Conservation (phyloP, 1,140 invertebrate genomes). For the Calycopis cecrops region DNA sequence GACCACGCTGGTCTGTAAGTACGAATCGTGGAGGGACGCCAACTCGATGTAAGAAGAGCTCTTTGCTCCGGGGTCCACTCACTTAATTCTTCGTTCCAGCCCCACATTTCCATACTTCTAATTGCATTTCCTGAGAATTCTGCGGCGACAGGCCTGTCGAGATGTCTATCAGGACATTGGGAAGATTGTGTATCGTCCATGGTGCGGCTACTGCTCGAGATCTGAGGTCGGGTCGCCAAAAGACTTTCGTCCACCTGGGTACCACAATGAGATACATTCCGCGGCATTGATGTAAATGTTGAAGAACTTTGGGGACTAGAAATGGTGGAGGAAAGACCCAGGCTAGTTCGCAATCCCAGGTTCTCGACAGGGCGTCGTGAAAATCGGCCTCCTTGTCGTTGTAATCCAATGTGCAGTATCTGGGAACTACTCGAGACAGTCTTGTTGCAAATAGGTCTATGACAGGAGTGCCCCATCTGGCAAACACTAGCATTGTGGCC, state of each 20-base stretch:
- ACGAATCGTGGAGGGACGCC: background rate
- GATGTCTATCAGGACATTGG: background rate
- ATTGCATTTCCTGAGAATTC: background rate
- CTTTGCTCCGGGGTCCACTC: background rate
- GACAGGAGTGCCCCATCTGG: background rate
- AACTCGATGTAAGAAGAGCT: background rate
- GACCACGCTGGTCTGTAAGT: background rate
- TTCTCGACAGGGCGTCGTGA: slow-evolving; percentile 40
- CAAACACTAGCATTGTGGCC: too few relatives aligned
- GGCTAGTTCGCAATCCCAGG: slow-evolving; percentile 40
- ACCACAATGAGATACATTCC: background rate
- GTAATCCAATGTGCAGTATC: slow-evolving; percentile 25
- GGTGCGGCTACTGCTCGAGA: background rate
- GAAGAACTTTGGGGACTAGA: too few relatives aligned
- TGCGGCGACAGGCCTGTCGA: background rate
- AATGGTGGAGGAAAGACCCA: slow-evolving; percentile 42
- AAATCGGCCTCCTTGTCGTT: slow-evolving; percentile 31
- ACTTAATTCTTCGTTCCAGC: background rate
- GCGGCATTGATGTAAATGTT: too few relatives aligned
- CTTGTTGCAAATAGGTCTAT: slow-evolving; percentile 43
- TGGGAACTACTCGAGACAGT: slow-evolving; percentile 31
- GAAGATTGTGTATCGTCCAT: background rate
- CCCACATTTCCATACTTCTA: slow-evolving; percentile 2
- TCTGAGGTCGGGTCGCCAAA: too few relatives aligned
- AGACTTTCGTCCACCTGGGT: background rate